These are phyloP conservation scores for Halichondria panicea DNA, from an alignment of 37 sponge, comb jelly and placozoan genomes.

Conservation along the genomic window DNA sequence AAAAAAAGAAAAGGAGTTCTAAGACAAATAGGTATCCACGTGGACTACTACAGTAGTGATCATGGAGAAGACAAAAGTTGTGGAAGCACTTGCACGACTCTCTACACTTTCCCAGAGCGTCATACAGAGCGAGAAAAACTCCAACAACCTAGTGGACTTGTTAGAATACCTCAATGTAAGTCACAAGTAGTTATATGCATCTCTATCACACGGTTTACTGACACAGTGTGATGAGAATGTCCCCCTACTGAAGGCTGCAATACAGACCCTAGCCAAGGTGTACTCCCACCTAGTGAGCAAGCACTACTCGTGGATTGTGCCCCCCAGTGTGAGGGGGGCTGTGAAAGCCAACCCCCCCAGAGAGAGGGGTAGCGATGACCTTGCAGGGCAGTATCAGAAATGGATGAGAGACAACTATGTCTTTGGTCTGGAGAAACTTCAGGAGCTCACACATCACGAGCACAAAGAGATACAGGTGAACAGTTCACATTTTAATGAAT, in stretches of 20 bases:
- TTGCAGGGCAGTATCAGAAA: conserved; percentile 15
- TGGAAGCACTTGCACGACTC: background rate
- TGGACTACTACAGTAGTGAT: background rate
- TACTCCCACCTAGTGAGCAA: conserved; percentile 20
- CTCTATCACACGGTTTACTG: background rate
- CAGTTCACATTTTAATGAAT: background rate
- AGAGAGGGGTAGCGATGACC: background rate
- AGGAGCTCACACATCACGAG: conserved; percentile 10
- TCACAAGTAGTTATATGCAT: too few species aligned
- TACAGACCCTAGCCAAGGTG: conserved; percentile 4
- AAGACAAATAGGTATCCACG: background rate
- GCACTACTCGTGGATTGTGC: conserved; percentile 29
- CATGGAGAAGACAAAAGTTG: background rate
- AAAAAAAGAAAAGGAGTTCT: too few species aligned
- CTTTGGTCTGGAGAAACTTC: conserved; percentile 5
- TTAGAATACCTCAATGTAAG: conserved; percentile 48
- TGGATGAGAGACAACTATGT: conserved; percentile 53
- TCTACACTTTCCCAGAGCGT: conserved; percentile 17
- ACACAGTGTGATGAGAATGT: conserved; percentile 4
- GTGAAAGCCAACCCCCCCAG: background rate
- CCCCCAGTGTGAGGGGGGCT: background rate
- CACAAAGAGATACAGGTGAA: conserved; percentile 9
- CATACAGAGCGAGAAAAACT: conserved; percentile 41
- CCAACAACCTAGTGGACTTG: conserved; percentile 58
- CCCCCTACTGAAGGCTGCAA: conserved; percentile 16